Evolutionary conservation across 2,888 invertebrate species (phyloP).

Genomic region (Ochlodes sylvanus): DNA sequence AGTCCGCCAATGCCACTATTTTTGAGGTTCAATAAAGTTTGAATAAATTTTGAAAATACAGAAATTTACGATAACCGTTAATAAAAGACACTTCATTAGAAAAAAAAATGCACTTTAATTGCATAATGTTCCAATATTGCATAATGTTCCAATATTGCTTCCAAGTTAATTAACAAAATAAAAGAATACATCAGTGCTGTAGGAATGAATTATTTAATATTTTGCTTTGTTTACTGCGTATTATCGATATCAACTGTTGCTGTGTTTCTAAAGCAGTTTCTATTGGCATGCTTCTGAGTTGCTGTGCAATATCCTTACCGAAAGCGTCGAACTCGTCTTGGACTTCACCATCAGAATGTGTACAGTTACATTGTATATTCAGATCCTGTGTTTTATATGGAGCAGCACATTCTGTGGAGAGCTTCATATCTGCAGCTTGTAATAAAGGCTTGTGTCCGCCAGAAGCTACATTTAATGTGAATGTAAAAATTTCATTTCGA

Average conservation of each 20-base stretch:
- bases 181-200: too few species aligned
- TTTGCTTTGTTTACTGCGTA: slow-evolving; percentile 3
- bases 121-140: too few species aligned
- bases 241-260: background rate
- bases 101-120: too few species aligned
- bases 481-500: background rate
- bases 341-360: background rate
- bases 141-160: too few species aligned
- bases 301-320: background rate
- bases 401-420: too few species aligned
- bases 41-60: too few species aligned
- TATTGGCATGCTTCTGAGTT: background rate
- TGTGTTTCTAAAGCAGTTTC: background rate
- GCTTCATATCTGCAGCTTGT: slow-evolving; percentile 3
- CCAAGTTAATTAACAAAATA: too few species aligned
- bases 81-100: too few species aligned
- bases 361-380: background rate
- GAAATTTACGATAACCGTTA: too few species aligned
- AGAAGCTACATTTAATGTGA: background rate
- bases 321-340: slow-evolving; percentile 1
- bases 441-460: background rate
- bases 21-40: too few species aligned
- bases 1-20: too few species aligned
- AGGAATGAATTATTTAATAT: background rate
- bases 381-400: background rate